phyloP scores from a whole-genome alignment of 2,797 vertebrate genomes.

The Sebastes aleutianus region DNA sequence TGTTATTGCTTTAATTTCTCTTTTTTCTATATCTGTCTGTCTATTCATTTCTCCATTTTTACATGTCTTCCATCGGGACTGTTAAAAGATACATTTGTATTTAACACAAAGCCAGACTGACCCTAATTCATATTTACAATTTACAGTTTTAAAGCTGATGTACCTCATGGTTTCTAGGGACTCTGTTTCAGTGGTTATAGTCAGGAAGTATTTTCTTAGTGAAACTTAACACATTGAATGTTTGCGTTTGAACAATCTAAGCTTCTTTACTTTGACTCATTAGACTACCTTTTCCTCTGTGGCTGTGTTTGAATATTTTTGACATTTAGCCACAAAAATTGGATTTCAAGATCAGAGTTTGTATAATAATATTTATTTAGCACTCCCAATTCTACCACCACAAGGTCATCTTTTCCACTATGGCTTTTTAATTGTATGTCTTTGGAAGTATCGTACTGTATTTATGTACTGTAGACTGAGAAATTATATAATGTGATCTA shows the following conservation, averaged over 20 bases:
- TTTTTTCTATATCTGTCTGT: neutral
- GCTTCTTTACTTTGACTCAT: neutral
- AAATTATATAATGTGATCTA: neutral
- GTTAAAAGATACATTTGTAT: neutral
- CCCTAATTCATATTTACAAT: neutral
- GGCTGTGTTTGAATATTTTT: neutral
- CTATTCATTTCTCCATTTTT: neutral
- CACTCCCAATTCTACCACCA: neutral
- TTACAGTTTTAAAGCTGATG: neutral
- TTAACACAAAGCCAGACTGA: neutral
- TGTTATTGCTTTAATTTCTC: neutral
- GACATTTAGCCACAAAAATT: neutral
- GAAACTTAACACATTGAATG: slow-evolving; percentile 20
- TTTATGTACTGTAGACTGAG: neutral
- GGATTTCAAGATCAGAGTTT: neutral
- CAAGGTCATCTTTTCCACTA: neutral
- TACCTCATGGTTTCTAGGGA: slow-evolving; percentile 17
- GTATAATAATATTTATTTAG: neutral
- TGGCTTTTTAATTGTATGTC: neutral
- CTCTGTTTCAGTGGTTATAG: neutral
- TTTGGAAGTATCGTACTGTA: neutral
- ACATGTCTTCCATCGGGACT: neutral
- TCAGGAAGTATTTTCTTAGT: slow-evolving; percentile 6
- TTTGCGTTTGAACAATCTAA: slow-evolving; percentile 2
- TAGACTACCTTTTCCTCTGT: neutral